Base-by-base conservation (phyloP, 2,113 vertebrate genomes). In the Syngnathus floridae region DNA sequence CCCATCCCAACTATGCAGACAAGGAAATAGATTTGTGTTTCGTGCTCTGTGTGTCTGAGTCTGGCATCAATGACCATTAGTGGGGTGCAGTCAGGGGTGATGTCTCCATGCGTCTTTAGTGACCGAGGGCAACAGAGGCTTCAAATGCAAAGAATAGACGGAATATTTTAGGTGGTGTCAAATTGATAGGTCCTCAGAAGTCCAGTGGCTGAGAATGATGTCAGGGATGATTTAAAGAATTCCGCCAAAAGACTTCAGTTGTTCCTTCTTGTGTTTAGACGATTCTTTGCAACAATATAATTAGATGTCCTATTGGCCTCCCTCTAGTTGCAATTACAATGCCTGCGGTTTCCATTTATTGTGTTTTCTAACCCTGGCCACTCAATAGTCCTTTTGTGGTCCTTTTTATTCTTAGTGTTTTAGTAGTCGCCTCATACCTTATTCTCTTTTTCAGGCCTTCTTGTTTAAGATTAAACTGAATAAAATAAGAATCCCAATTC, bases 41-140 rank as follows among this genome's bases (percentile, higher is more conserved):
- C 35, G 21, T 19, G 4, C n/a, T n/a, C 36, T n/a, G 12, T 59
- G 31, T 38, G 56, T 38, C 36, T 12, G 13, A 6, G 31, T 56
- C 16, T 36, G 57, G 57, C 57, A 40, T 60, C 37, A 19, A 60
- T 38, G 37, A 12, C 17, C 57, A 79, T 86, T 81, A 82, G 58
- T 69, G 68, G 70, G 62, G 74, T 76, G 59, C 49, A 65, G 76
- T 60, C 69, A 60, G 4, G 5, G 68, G 43, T 55, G 59, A 10
- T 61, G 62, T 69, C 65, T 71, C 52, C 62, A 37, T 37, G 56
- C 17, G 14, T 37, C n/a, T 58, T 19, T 58, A 37, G 37, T 60
- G 57, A 63, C 35, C 16, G 38, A 72, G 43, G 70, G 58, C 52
- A 56, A 1, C 5, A 40, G 35, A 48, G 67, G 14, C 11, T 19